Conservation (phyloP, 2,113 vertebrate genomes). For the Odontesthes bonariensis region DNA sequence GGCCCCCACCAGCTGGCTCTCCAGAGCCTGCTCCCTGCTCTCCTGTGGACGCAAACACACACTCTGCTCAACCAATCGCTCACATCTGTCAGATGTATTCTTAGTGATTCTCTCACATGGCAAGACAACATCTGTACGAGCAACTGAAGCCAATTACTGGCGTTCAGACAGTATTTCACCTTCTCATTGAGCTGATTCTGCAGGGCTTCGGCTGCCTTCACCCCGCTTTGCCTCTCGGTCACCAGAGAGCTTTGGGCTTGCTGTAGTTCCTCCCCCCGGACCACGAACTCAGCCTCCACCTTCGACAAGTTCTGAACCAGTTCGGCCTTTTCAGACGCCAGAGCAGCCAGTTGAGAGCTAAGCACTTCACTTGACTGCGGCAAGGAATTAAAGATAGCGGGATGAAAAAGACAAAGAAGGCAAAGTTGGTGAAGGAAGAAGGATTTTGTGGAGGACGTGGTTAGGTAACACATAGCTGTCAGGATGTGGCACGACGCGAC, state of each 20-base stretch:
- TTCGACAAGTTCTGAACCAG: slow-evolving; percentile 72
- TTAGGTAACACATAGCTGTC: slow-evolving; percentile 15
- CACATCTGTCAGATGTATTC: not conserved
- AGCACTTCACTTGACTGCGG: slow-evolving; percentile 80
- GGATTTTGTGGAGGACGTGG: slow-evolving; percentile 4
- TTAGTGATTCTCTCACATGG: not conserved
- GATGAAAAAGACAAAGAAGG: not conserved
- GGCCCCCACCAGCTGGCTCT: slow-evolving; percentile 79
- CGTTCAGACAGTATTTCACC: slow-evolving; percentile 67
- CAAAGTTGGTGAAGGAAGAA: not conserved
- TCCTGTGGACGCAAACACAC: slow-evolving; percentile 80
- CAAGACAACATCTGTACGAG: not conserved
- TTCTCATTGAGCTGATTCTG: slow-evolving; percentile 87
- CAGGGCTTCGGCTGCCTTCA: slow-evolving; percentile 79
- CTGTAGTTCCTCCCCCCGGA: slow-evolving; percentile 81
- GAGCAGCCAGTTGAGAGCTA: slow-evolving; percentile 63
- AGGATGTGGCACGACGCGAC: slow-evolving; percentile 17
- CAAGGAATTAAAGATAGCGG: slow-evolving; percentile 5
- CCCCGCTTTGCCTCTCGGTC: slow-evolving; percentile 79
- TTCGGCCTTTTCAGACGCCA: slow-evolving; percentile 84
- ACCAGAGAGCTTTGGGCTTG: slow-evolving; percentile 78
- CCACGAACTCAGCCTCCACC: slow-evolving; percentile 76
- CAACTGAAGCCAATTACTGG: not conserved
- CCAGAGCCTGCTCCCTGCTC: slow-evolving; percentile 78
- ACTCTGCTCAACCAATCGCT: not conserved